A percentile compares a stretch with the other conserved stretches of the same genome.
phyloP scores from a whole-genome alignment of 2,113 vertebrate species.

The Eublepharis macularius region DNA sequence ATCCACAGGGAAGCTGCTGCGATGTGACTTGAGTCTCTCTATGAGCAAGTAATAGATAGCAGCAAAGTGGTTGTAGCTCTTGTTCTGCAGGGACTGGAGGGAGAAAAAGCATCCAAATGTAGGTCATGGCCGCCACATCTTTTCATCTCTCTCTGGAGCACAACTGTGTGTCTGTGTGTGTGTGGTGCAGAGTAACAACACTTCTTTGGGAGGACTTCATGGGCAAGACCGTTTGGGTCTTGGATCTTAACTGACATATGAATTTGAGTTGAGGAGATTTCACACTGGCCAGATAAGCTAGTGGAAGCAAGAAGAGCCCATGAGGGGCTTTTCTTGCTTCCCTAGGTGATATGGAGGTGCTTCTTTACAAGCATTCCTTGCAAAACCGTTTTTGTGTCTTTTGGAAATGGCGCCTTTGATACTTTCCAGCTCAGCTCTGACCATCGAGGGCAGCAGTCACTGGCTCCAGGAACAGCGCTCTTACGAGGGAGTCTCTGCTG shows the following conservation, averaged over 20 bases:
- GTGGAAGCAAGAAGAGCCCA: neutral
- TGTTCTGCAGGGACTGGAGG: slow-evolving; percentile 93
- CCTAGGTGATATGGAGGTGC: too few species aligned
- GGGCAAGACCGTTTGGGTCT: neutral
- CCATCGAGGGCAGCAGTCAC: neutral
- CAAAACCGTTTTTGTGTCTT: too few species aligned
- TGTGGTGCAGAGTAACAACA: neutral
- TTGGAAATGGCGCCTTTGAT: neutral
- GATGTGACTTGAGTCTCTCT: slow-evolving; percentile 93
- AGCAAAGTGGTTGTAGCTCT: slow-evolving; percentile 99
- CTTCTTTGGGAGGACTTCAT: too few species aligned
- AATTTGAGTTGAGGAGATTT: neutral
- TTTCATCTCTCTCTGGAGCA: neutral
- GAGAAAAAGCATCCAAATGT: slow-evolving; percentile 26
- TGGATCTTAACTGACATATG: neutral
- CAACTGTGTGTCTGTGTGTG: accelerated
- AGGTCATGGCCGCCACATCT: too few species aligned
- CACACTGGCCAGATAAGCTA: too few species aligned
- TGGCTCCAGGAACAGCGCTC: neutral
- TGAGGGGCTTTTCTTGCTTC: neutral
- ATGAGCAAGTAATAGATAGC: slow-evolving; percentile 98
- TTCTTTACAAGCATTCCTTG: neutral
- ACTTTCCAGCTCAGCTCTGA: neutral
- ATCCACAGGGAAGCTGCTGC: slow-evolving; percentile 96
- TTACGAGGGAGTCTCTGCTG: too few species aligned